A percentile compares a stretch with the other conserved stretches of the same genome.
Evolutionary conservation across 2,888 invertebrate species (phyloP).

Genomic region (Colletes collaris): DNA sequence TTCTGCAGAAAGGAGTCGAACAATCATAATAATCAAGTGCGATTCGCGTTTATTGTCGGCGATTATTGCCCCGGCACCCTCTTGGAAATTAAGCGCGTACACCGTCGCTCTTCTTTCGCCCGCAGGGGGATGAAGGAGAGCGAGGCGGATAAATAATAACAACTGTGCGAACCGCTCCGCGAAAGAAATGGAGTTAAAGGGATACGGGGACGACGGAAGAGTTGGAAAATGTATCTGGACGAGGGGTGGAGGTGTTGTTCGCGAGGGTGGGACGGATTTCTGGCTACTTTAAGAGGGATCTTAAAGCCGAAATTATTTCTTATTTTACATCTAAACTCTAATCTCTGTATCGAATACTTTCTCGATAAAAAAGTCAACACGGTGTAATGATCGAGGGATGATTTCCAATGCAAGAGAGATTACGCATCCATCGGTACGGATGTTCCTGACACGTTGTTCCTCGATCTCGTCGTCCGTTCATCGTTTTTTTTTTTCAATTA

Average conservation of each 20-base stretch:
- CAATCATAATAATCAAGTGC: slow-evolving; percentile 82
- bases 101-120: slow-evolving; percentile 42
- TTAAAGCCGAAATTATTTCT: background rate
- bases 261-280: slow-evolving; percentile 4
- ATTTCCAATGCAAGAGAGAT: background rate
- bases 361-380: background rate
- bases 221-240: background rate
- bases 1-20: slow-evolving; percentile 76
- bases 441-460: background rate
- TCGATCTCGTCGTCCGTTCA: background rate
- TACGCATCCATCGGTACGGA: slow-evolving; percentile 27
- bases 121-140: slow-evolving; percentile 9
- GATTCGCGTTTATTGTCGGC: slow-evolving; percentile 79
- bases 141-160: slow-evolving; percentile 78
- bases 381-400: slow-evolving; percentile 7
- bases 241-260: background rate
- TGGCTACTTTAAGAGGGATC: background rate
- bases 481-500: slow-evolving; percentile 68
- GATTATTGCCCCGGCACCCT: slow-evolving; percentile 74
- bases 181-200: slow-evolving; percentile 75
- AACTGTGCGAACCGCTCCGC: slow-evolving; percentile 74
- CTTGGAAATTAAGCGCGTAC: slow-evolving; percentile 69
- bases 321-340: too few species aligned
- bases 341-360: too few species aligned
- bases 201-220: slow-evolving; percentile 21